These are phyloP conservation scores for Phanerotoma sp. DNA, from an alignment of 2,888 invertebrate species.

Conservation along the genomic window DNA sequence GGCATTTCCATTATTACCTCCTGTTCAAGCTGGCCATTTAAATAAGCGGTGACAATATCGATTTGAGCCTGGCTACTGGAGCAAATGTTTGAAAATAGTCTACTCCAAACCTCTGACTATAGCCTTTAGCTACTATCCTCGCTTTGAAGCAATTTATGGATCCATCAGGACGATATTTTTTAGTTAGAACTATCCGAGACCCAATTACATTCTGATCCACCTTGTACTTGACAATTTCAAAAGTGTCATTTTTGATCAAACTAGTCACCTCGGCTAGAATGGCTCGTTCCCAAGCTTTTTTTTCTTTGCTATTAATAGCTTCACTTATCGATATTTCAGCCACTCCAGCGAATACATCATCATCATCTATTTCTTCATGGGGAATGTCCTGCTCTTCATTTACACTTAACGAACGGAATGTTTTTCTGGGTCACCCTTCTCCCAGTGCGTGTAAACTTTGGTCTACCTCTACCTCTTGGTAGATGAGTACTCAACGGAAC, in stretches of 20 bases:
- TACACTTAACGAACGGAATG: too few species aligned
- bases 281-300: neutral
- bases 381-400: neutral
- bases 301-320: neutral
- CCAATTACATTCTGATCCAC: too few species aligned
- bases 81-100: too few species aligned
- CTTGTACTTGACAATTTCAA: neutral
- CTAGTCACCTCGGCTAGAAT: neutral
- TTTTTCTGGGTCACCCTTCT: neutral
- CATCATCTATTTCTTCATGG: too few species aligned
- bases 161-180: too few species aligned
- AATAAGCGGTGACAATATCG: neutral
- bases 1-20: constrained; percentile 3
- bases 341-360: neutral
- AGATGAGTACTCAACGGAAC: neutral
- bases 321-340: too few species aligned
- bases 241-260: too few species aligned
- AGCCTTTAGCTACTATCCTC: too few species aligned
- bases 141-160: constrained; percentile 5
- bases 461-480: neutral
- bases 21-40: constrained; percentile 1
- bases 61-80: too few species aligned
- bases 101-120: too few species aligned
- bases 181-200: too few species aligned
- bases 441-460: neutral